Evolutionary conservation across 2,888 invertebrate genomes (phyloP).

Genomic region (Papilio protenor): DNA sequence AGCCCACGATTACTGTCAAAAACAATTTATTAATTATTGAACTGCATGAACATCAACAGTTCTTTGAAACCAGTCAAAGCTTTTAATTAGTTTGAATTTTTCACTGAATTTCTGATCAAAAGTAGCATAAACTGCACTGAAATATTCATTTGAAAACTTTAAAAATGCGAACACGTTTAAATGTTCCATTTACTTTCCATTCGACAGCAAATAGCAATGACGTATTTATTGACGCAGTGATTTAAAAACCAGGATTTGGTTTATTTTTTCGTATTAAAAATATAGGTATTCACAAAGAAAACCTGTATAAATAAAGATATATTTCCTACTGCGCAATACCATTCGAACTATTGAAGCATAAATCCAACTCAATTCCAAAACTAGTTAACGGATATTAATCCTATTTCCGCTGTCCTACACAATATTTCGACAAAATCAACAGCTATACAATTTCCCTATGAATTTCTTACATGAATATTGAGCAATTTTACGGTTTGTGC

Average conservation of each 20-base stretch:
- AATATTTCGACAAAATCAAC: not conserved
- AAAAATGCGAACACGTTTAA: slow-evolving; percentile 18
- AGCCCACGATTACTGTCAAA: no score
- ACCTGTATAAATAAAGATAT: not conserved
- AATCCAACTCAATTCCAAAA: not conserved
- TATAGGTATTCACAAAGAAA: not conserved
- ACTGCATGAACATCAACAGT: not conserved
- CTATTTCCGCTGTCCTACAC: not conserved
- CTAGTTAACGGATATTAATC: not conserved
- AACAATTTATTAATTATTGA: not conserved
- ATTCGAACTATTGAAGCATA: not conserved
- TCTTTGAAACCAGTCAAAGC: not conserved
- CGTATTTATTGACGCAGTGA: not conserved
- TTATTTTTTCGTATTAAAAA: not conserved
- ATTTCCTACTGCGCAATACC: not conserved
- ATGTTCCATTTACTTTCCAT: slow-evolving; percentile 9
- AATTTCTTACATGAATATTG: slow-evolving; percentile 53
- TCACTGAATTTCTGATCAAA: slow-evolving; percentile 29
- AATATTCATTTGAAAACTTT: slow-evolving; percentile 11
- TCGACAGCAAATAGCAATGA: slow-evolving; percentile 1
- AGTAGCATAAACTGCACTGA: slow-evolving; percentile 2
- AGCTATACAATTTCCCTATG: slow-evolving; percentile 48
- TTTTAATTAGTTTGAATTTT: slow-evolving; percentile 4
- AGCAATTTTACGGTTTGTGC: slow-evolving; percentile 44
- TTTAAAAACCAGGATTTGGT: not conserved